A percentile compares a stretch with the other conserved stretches of the same genome.
phyloP scores from a whole-genome alignment of 1,140 invertebrate genomes.

The Cheumatopsyche charites region DNA sequence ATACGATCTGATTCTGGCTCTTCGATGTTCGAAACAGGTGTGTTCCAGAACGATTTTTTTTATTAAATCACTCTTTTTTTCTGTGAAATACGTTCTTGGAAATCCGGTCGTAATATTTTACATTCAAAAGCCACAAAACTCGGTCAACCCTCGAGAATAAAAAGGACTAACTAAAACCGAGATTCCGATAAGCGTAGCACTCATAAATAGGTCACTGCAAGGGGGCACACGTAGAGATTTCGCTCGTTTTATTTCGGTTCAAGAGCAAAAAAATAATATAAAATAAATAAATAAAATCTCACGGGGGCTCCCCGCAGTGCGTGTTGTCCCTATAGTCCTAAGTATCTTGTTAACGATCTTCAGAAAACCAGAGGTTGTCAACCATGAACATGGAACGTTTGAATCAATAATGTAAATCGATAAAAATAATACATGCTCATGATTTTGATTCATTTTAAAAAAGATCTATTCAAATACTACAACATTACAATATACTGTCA shows the following conservation, averaged over 20 bases:
- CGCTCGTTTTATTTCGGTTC: constrained; percentile 20
- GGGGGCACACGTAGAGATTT: constrained; percentile 26
- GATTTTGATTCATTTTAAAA: constrained; percentile 6
- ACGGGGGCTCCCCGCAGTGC: constrained; percentile 42
- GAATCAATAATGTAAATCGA: neutral
- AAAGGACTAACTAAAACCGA: constrained; percentile 16
- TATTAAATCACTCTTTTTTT: no score
- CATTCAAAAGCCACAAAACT: neutral
- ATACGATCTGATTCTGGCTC: no score
- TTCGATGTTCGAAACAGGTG: no score
- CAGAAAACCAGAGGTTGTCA: constrained; percentile 27
- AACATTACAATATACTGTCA: no score
- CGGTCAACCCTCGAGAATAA: neutral
- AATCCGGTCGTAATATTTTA: no score
- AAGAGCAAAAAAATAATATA: constrained; percentile 4
- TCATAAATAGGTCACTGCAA: constrained; percentile 46
- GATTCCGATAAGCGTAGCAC: constrained; percentile 45
- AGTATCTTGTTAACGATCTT: constrained; percentile 49
- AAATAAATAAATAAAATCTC: constrained; percentile 35
- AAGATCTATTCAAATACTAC: no score
- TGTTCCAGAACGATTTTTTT: no score
- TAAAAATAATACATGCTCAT: neutral
- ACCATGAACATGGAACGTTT: neutral
- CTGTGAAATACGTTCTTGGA: no score
- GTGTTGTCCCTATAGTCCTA: constrained; percentile 46